Conservation (phyloP, 2,797 vertebrate genomes). For the Pseudochirops corinnae region DNA sequence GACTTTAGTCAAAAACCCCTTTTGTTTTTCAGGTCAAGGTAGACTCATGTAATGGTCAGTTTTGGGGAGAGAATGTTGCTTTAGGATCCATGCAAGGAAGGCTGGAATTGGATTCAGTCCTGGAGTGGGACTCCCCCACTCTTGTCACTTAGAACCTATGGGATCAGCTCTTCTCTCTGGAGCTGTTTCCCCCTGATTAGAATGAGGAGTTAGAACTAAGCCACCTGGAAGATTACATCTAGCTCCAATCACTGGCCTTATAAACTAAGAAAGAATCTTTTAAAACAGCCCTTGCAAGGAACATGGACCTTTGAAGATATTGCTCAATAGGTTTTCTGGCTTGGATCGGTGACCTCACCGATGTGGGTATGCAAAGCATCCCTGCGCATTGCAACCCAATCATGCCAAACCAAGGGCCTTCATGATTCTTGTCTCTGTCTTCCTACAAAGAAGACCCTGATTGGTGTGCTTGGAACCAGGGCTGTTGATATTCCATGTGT, state of each 20-base stretch:
- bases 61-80: neutral
- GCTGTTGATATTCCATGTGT: neutral
- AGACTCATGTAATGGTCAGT: neutral
- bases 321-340: constrained; percentile 40
- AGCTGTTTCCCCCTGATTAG: neutral
- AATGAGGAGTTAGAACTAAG: neutral
- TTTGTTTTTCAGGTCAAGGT: neutral
- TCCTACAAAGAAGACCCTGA: neutral
- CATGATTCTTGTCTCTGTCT: neutral
- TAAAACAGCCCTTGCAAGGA: neutral
- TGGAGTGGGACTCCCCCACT: neutral
- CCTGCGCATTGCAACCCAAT: neutral
- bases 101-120: neutral
- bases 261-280: constrained; percentile 40
- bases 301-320: constrained; percentile 47
- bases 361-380: neutral
- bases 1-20: neutral
- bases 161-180: neutral
- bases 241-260: neutral
- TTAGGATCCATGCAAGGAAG: neutral
- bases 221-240: neutral
- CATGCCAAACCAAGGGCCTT: neutral
- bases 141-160: neutral
- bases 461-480: neutral
- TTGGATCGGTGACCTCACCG: neutral